Conservation (phyloP, 2,113 vertebrate species). For the Labeo rohita region DNA sequence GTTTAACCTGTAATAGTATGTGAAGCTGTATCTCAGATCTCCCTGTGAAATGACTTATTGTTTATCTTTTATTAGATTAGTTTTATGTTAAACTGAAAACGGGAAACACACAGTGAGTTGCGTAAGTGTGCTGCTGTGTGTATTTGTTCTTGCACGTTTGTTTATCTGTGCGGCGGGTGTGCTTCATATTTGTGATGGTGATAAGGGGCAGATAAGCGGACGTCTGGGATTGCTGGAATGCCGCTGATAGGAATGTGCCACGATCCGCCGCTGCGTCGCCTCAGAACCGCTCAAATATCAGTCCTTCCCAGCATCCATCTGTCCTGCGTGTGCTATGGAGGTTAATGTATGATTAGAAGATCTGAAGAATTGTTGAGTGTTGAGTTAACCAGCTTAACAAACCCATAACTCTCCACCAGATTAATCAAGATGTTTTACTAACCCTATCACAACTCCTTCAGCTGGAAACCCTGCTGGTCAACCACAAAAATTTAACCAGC, state of each 20-base stretch:
- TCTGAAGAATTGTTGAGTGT: background rate
- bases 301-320: background rate
- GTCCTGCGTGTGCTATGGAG: background rate
- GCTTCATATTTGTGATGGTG: slow-evolving; percentile 38
- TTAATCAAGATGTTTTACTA: no score
- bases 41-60: background rate
- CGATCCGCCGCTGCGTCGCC: background rate
- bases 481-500: background rate
- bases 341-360: background rate
- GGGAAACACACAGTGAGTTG: background rate
- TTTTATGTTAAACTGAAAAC: background rate
- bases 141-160: background rate
- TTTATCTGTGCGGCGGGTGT: slow-evolving; percentile 28
- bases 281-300: background rate
- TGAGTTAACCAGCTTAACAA: background rate
- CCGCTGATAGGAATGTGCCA: background rate
- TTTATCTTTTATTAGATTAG: background rate
- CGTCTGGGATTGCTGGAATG: background rate
- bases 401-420: no score
- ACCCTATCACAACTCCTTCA: no score
- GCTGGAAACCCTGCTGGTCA: background rate
- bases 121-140: background rate
- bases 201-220: background rate
- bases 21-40: no score
- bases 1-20: no score